Evolutionary conservation across 2,888 invertebrate genomes (phyloP), one percentile per base, ranked within the genome.

Genomic region (Eudemis profundana): DNA sequence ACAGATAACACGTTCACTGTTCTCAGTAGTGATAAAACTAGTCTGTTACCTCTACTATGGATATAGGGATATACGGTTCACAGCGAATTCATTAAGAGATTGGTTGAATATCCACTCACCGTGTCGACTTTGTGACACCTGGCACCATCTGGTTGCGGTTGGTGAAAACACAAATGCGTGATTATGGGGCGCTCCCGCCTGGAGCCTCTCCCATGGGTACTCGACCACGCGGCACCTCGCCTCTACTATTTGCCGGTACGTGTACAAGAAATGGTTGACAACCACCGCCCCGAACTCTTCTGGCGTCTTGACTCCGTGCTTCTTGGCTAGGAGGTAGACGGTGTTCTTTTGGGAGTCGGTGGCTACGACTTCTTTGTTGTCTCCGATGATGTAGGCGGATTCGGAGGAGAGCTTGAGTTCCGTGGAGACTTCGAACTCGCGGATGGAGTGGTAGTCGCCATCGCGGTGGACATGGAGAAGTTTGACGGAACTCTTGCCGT

Each of bases 281-380:
- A 96, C 92, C n/a, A 95, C 85, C 17, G 96, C 89, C 0, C 94
- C 96, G 80, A 96, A 97, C 75, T 95, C 95, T 82, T 97, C 97
- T 0, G 96, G 96, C 23, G 95, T 95, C 73, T 94, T 94, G 29
- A 96, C 94, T 53, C 96, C 96, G 78, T 95, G 92, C 76, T 96
- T 95, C 79, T 96, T 96, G 5, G 96, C 96, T 72, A 96, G 82
- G 40, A 96, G 84, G 79, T 96, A 96, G 38, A 96, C 95, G 0
- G 96, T 96, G 79, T 97, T 97, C 86, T 96, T 96, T 82, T 96
- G 96, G 0, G 96, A 95, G 78, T 96, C 96, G 0, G 96, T 96
- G 10, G 96, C 96, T 15, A 97, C 95, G 67, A 97, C 95, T 77
- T 96, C 95, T 56, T 94, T 93, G 79, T 97, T 97, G 84, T 96